A percentile compares a stretch with the other conserved stretches of the same genome.
These are phyloP conservation scores for Poeciliopsis occidentalis DNA, from an alignment of 2,113 vertebrate genomes.

Conservation along the genomic window DNA sequence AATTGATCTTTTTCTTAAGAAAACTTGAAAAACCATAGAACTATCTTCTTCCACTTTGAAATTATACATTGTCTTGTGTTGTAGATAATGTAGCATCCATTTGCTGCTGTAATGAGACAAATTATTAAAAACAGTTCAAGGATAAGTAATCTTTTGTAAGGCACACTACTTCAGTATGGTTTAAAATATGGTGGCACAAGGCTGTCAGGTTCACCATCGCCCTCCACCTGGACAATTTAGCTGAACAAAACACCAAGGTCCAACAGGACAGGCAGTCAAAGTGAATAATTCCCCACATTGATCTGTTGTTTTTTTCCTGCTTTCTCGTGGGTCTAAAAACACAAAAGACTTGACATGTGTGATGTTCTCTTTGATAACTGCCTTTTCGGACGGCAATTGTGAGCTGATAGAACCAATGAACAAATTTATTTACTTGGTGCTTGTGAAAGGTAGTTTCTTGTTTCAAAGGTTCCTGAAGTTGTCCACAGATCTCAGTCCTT, in stretches of 20 bases:
- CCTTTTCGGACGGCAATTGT: not conserved
- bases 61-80: too few relatives aligned
- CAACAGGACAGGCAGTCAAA: constrained; percentile 27
- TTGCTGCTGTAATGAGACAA: too few relatives aligned
- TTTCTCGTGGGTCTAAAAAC: constrained; percentile 8
- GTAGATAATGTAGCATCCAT: too few relatives aligned
- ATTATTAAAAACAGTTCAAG: too few relatives aligned
- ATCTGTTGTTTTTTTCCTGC: constrained; percentile 8
- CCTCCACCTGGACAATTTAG: not conserved
- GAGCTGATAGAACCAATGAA: constrained; percentile 3
- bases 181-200: not conserved
- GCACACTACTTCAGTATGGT: not conserved
- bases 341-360: constrained; percentile 16
- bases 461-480: constrained; percentile 38
- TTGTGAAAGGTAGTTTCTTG: constrained; percentile 11
- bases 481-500: constrained; percentile 17
- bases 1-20: too few relatives aligned
- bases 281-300: constrained; percentile 33
- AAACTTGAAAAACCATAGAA: too few relatives aligned
- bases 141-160: too few relatives aligned
- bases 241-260: constrained; percentile 16
- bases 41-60: too few relatives aligned
- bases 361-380: constrained; percentile 36
- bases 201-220: not conserved
- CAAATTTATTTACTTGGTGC: constrained; percentile 11